A percentile compares a stretch with the other conserved stretches of the same genome.
Conservation (phyloP, 2,113 vertebrate genomes). For the Pandion haliaetus region DNA sequence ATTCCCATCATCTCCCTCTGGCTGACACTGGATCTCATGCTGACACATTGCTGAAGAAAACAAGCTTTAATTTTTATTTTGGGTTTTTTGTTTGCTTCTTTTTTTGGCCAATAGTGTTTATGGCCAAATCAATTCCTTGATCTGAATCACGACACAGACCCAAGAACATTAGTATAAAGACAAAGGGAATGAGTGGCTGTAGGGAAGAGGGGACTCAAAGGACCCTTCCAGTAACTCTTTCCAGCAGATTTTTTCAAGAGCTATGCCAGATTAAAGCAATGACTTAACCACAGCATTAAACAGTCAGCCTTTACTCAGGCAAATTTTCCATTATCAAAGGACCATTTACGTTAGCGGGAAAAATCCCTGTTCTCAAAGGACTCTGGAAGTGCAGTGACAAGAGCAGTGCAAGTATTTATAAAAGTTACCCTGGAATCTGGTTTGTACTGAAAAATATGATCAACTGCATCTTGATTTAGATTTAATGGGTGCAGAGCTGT, state of each 20-base stretch:
- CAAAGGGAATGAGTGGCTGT: not conserved
- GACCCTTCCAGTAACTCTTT: constrained; percentile 26
- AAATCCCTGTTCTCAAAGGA: not conserved
- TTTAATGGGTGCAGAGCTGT: not conserved
- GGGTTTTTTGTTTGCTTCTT: not conserved
- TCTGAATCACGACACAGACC: not conserved
- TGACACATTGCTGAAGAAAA: not conserved
- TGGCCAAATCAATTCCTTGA: not conserved
- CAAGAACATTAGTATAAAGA: not conserved
- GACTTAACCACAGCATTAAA: constrained; percentile 34
- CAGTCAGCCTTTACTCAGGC: constrained; percentile 22
- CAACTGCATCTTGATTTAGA: not conserved
- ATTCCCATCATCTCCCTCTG: not conserved
- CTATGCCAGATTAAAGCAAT: constrained; percentile 30
- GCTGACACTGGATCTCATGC: not conserved
- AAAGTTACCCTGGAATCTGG: not conserved
- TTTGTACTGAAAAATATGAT: not conserved
- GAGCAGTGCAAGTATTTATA: not conserved
- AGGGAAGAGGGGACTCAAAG: not conserved
- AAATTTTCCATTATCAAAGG: constrained; percentile 60
- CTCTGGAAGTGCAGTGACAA: not conserved
- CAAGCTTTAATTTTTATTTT: not conserved
- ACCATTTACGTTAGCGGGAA: constrained; percentile 1
- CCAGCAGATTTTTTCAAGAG: constrained; percentile 28
- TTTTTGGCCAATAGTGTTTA: not conserved